A percentile compares a stretch with the other conserved stretches of the same genome.
These are phyloP conservation scores for Mus musculus DNA, from an alignment of 2,113 vertebrate species.

Conservation along the genomic window GRCm39 chr12:57324001-57324500, in stretches of 20 bases:
- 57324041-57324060: background rate
- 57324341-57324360: slow-evolving; percentile 20
- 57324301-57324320: background rate
- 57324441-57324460: background rate
- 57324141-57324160: background rate
- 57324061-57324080: slow-evolving; percentile 14
- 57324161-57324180: background rate
- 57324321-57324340: background rate
- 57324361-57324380: slow-evolving; percentile 4
- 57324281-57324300: background rate
- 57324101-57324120: background rate
- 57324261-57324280: background rate
- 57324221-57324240: background rate
- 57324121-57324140: background rate
- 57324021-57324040: background rate
- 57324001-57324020: slow-evolving; percentile 46
- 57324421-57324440: background rate
- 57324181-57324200: background rate
- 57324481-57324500: background rate
- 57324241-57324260: slow-evolving; percentile 38
- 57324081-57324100: background rate
- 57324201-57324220: slow-evolving; percentile 27
- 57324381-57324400: background rate
- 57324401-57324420: background rate
- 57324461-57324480: slow-evolving; percentile 32